Evolutionary conservation across 2,888 invertebrate genomes (phyloP).

Genomic region (Xestobium rufovillosum): DNA sequence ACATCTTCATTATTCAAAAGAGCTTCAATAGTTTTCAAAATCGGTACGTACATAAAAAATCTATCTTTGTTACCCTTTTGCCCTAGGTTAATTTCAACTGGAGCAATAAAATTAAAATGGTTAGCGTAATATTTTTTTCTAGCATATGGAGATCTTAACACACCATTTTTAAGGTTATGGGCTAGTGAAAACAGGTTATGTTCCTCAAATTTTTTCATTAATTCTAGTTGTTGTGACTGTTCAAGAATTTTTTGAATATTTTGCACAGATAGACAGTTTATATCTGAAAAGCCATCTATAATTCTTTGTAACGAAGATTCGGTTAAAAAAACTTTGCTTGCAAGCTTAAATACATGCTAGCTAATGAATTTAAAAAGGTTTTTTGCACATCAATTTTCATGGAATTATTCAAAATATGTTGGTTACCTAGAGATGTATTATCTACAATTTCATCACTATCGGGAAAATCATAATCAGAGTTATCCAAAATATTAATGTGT

Average conservation of each 20-base stretch:
- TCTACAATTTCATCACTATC: no score
- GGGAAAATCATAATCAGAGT: no score
- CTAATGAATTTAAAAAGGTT: no score
- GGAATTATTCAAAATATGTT: no score
- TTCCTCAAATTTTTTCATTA: not conserved
- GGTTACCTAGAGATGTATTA: no score
- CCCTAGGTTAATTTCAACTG: constrained; percentile 9
- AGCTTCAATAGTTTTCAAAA: constrained; percentile 11
- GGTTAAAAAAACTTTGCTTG: no score
- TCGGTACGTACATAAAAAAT: constrained; percentile 12
- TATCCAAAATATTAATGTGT: no score
- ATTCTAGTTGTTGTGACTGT: not conserved
- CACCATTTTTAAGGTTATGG: constrained; percentile 4
- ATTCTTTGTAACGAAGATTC: no score
- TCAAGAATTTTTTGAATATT: not conserved
- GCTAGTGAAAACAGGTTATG: constrained; percentile 5
- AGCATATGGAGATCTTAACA: constrained; percentile 8
- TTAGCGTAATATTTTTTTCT: constrained; percentile 10
- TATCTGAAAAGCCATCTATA: not conserved
- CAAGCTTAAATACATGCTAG: no score
- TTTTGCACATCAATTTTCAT: no score
- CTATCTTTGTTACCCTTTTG: constrained; percentile 12
- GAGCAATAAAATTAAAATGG: constrained; percentile 5
- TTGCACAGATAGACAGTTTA: not conserved
- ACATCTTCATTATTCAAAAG: constrained; percentile 11